phyloP scores from a whole-genome alignment of 2,888 invertebrate species.

The Chrysotoxum bicinctum region DNA sequence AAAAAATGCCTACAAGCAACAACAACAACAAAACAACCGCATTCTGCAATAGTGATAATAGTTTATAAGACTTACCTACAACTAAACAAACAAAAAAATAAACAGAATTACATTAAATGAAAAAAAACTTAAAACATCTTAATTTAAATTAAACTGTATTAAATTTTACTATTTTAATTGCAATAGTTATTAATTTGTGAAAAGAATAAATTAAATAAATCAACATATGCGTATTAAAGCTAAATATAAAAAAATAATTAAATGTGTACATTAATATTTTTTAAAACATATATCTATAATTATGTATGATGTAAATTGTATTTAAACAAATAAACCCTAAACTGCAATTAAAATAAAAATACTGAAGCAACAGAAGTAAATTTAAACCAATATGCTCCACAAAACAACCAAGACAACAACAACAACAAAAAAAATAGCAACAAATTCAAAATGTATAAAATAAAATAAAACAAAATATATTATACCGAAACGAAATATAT shows the following conservation, averaged over 20 bases:
- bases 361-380: constrained; percentile 59
- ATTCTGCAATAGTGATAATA: constrained; percentile 82
- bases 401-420: constrained; percentile 44
- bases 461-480: constrained; percentile 65
- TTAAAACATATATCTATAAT: constrained; percentile 60
- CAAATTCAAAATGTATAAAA: constrained; percentile 73
- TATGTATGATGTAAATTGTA: constrained; percentile 71
- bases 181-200: constrained; percentile 65
- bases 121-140: constrained; percentile 49
- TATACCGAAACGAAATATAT: constrained; percentile 73
- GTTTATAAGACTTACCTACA: constrained; percentile 76
- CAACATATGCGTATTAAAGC: constrained; percentile 58
- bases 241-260: constrained; percentile 52
- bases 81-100: constrained; percentile 55
- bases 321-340: constrained; percentile 68
- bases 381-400: constrained; percentile 65
- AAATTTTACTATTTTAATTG: constrained; percentile 64
- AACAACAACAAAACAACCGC: constrained; percentile 75
- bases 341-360: constrained; percentile 49
- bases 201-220: constrained; percentile 54
- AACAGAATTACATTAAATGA: constrained; percentile 42
- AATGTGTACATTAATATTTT: constrained; percentile 69
- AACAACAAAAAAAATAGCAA: constrained; percentile 65
- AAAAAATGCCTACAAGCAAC: constrained; percentile 62
- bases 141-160: constrained; percentile 61